Evolutionary conservation across 2,113 vertebrate genomes (phyloP).

Genomic region (Lucifuga dentata): DNA sequence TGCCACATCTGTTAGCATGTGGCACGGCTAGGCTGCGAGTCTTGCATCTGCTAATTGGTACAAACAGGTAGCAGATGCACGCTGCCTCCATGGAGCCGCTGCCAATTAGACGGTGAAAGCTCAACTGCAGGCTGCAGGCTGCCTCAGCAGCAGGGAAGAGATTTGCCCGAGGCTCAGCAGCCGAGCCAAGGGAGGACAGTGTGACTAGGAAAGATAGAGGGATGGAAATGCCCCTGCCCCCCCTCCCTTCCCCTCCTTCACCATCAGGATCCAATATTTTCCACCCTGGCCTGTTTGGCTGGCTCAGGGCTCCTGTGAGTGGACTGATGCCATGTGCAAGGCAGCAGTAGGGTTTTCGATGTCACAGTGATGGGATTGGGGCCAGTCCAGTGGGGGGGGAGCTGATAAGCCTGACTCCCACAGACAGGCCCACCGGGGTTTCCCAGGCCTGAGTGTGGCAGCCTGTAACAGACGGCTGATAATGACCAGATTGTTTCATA

Average conservation of each 20-base stretch:
- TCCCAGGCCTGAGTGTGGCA: slow-evolving; percentile 22
- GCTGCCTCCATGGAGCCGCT: slow-evolving; percentile 67
- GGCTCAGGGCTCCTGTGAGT: slow-evolving; percentile 24
- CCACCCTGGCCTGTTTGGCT: slow-evolving; percentile 42
- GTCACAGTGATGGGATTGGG: slow-evolving; percentile 24
- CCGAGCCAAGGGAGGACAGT: slow-evolving; percentile 47
- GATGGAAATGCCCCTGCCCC: slow-evolving; percentile 36
- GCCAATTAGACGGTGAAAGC: slow-evolving; percentile 79
- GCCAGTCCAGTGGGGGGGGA: slow-evolving; percentile 55
- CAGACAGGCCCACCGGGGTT: slow-evolving; percentile 14
- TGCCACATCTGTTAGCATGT: slow-evolving; percentile 90
- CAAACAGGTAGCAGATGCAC: slow-evolving; percentile 88
- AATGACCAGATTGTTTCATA: slow-evolving; percentile 14
- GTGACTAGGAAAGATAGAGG: slow-evolving; percentile 33
- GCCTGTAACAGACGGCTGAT: slow-evolving; percentile 20
- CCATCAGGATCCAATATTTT: slow-evolving; percentile 42
- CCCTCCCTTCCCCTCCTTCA: slow-evolving; percentile 2
- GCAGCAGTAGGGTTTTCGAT: slow-evolving; percentile 36
- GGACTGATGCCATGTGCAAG: slow-evolving; percentile 42
- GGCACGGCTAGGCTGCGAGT: slow-evolving; percentile 80
- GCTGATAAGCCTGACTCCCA: slow-evolving; percentile 49
- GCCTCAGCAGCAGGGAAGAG: slow-evolving; percentile 36
- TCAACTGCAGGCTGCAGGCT: slow-evolving; percentile 60
- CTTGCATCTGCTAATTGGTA: slow-evolving; percentile 86
- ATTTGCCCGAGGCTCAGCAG: slow-evolving; percentile 56